Percentiles rank a stretch among this genome's conserved stretches.
Conservation (phyloP, 2,797 vertebrate genomes). For the Adelosebastes latens region DNA sequence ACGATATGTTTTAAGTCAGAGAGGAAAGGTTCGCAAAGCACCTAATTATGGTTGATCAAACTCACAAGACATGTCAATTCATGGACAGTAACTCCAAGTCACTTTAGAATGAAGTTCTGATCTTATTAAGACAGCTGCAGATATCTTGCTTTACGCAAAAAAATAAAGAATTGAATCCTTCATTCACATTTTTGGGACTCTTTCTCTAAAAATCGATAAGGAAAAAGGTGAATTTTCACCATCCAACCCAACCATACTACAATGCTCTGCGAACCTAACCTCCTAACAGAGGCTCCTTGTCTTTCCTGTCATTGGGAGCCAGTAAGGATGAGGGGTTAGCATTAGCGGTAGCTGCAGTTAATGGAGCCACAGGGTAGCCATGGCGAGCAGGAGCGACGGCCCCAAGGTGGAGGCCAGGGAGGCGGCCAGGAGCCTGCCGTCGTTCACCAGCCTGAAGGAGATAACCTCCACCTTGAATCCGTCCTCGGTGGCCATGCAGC, state of each 20-base stretch:
- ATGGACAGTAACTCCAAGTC: slow-evolving; percentile 23
- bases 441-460: slow-evolving; percentile 83
- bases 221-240: slow-evolving; percentile 36
- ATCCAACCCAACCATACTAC: slow-evolving; percentile 54
- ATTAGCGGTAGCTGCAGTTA: slow-evolving; percentile 77
- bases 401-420: slow-evolving; percentile 76
- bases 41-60: slow-evolving; percentile 54
- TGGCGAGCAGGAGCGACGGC: slow-evolving; percentile 77
- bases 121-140: slow-evolving; percentile 31
- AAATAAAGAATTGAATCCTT: slow-evolving; percentile 24
- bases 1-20: slow-evolving; percentile 71
- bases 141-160: slow-evolving; percentile 30
- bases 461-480: slow-evolving; percentile 86
- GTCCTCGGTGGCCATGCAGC: slow-evolving; percentile 85
- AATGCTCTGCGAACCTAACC: slow-evolving; percentile 81
- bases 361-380: slow-evolving; percentile 80
- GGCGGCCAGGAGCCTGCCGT: slow-evolving; percentile 68
- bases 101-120: slow-evolving; percentile 14
- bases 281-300: slow-evolving; percentile 59
- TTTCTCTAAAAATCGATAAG: slow-evolving; percentile 46
- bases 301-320: slow-evolving; percentile 64
- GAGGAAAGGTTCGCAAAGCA: slow-evolving; percentile 83
- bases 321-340: slow-evolving; percentile 68
- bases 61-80: slow-evolving; percentile 21
- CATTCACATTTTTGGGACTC: slow-evolving; percentile 38